Conservation (phyloP, 2,113 vertebrate genomes). For the Glareola pratincola region DNA sequence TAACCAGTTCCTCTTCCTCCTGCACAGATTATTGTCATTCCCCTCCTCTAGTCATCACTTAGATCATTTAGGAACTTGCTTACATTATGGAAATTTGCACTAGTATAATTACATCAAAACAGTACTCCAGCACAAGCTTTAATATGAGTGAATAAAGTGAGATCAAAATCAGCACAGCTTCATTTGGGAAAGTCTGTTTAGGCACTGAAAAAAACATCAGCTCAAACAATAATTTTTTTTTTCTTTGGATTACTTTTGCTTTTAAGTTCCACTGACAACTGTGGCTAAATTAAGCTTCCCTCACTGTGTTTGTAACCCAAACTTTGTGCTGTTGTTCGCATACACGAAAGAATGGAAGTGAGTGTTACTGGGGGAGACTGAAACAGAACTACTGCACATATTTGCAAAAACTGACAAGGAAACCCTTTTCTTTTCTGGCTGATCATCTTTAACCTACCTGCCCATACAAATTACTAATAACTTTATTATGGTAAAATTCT, state of each 20-base stretch:
- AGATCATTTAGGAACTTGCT: slow-evolving; percentile 16
- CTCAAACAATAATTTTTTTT: not conserved
- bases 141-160: not conserved
- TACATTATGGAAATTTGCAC: slow-evolving; percentile 29
- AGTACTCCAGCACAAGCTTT: not conserved
- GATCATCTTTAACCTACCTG: not conserved
- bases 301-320: not conserved
- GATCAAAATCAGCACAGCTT: not conserved
- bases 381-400: not conserved
- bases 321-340: not conserved
- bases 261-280: slow-evolving; percentile 6
- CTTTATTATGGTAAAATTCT: slow-evolving; percentile 32
- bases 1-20: slow-evolving; percentile 6
- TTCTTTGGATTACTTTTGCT: slow-evolving; percentile 16
- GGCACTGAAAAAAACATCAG: not conserved
- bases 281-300: not conserved
- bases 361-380: not conserved
- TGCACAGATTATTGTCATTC: slow-evolving; percentile 15
- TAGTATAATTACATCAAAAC: slow-evolving; percentile 31
- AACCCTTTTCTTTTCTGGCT: not conserved
- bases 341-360: not conserved
- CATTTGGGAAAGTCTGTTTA: not conserved
- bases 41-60: slow-evolving; percentile 2
- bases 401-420: not conserved
- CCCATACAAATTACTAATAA: slow-evolving; percentile 37